Base-by-base conservation (phyloP, 2,797 vertebrate species). In the Sebastes wilsoni region DNA sequence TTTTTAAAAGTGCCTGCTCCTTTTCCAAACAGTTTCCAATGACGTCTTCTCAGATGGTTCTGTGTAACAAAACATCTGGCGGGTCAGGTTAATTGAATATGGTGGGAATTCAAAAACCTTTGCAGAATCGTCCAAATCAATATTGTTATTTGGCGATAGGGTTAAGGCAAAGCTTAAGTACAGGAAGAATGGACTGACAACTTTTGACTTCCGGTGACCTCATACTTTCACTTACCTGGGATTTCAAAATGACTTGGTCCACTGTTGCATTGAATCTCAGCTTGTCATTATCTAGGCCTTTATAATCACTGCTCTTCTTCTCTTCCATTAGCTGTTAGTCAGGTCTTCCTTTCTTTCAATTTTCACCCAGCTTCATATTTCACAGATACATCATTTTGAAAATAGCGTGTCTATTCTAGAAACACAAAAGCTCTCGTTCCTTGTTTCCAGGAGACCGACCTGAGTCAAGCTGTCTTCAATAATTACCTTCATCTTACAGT, bases 401-500 rank as follows among this genome's bases (percentile, higher is more conserved):
- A 80, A 81, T 62, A 81, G 54, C 60, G 62, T 5, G 2, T 66
- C 77, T 74, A 72, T 76, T 84, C 66, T 54, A 13, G 34, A 62
- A 38, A 59, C 64, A 84, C 74, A 77, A 75, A 82, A 55, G 13
- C 54, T n/a, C 56, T 73, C 4, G 2, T 59, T 76, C 58, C 79
- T 82, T 36, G 77, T 91, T 75, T 83, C 88, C 76, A 87, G 75
- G 89, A 88, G 70, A 90, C 84, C 20, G 74, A 85, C 70, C 30
- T 16, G 32, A 75, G 72, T 64, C 60, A 66, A 80, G 64, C 71
- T 74, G 36, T 79, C 71, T 75, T 42, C 14, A 70, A 27, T 82
- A 64, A 83, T 83, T 87, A 77, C 72, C 62, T 66, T 80, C 18
- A 67, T 72, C 27, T 80, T 46, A 49, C 23, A 34, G 12, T 54